Conservation (phyloP, 2,113 vertebrate genomes). For the Carollia perspicillata region DNA sequence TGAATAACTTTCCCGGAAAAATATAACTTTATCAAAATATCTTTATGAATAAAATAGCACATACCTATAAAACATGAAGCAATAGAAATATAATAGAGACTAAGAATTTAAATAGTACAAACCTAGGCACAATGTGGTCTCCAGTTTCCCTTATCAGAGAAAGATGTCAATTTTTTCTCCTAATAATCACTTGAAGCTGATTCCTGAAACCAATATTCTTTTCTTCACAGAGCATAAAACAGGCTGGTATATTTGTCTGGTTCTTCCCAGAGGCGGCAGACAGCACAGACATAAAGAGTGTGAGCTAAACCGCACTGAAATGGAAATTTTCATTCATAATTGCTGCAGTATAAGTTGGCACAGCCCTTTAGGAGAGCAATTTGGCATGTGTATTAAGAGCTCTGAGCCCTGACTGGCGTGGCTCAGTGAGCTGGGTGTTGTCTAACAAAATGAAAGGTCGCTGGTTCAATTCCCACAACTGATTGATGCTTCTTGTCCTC, state of each 20-base stretch:
- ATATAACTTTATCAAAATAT: constrained; percentile 51
- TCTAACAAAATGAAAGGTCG: too few species aligned
- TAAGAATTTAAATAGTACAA: constrained; percentile 6
- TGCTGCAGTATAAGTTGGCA: not conserved
- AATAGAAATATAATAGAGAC: constrained; percentile 22
- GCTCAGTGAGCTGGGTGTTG: too few species aligned
- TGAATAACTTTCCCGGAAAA: constrained; percentile 43
- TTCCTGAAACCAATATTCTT: not conserved
- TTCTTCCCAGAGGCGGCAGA: not conserved
- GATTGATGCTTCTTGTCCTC: too few species aligned
- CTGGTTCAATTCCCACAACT: too few species aligned
- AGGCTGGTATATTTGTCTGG: not conserved
- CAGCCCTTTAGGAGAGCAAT: not conserved
- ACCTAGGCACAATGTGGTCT: not conserved
- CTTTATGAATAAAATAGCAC: constrained; percentile 52
- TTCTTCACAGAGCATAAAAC: not conserved
- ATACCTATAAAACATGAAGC: constrained; percentile 27
- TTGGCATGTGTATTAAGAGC: not conserved
- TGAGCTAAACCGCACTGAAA: not conserved
- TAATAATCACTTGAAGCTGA: not conserved
- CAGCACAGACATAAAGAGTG: not conserved
- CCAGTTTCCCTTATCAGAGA: constrained; percentile 29
- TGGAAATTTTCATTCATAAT: not conserved
- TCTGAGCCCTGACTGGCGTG: not conserved
- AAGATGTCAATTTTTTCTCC: constrained; percentile 16